phyloP scores from a whole-genome alignment of 2,113 vertebrate genomes.

The Deroptyus accipitrinus region DNA sequence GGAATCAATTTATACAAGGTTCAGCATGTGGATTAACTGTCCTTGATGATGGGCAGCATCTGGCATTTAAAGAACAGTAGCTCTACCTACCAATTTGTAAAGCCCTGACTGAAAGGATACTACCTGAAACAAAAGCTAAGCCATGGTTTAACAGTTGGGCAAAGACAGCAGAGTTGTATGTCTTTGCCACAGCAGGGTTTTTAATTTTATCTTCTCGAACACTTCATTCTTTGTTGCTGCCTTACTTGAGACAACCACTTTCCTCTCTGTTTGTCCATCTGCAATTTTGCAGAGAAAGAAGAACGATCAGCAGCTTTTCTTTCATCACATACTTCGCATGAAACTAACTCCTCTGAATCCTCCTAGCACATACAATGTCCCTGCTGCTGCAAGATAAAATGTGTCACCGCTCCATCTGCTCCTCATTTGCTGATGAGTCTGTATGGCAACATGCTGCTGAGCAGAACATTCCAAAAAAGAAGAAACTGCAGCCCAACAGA shows the following conservation, averaged over 20 bases:
- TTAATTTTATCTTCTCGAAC: slow-evolving; percentile 55
- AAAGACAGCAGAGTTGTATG: neutral
- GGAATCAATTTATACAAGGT: neutral
- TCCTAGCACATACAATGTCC: slow-evolving; percentile 44
- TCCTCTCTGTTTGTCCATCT: slow-evolving; percentile 54
- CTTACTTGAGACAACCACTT: slow-evolving; percentile 34
- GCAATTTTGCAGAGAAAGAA: slow-evolving; percentile 20
- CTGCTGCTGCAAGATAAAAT: slow-evolving; percentile 64
- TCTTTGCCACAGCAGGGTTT: neutral
- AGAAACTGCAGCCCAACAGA: slow-evolving; percentile 28
- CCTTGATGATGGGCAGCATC: neutral
- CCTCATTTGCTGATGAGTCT: slow-evolving; percentile 48
- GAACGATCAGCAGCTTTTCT: neutral
- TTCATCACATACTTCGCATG: slow-evolving; percentile 4
- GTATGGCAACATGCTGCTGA: slow-evolving; percentile 7
- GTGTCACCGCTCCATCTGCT: slow-evolving; percentile 71
- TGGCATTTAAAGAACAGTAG: neutral
- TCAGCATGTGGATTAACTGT: neutral
- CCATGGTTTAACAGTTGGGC: neutral
- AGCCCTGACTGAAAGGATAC: neutral
- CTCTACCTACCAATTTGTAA: neutral
- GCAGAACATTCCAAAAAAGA: slow-evolving; percentile 53
- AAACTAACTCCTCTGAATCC: slow-evolving; percentile 29
- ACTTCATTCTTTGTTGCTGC: slow-evolving; percentile 45
- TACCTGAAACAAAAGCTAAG: neutral